Evolutionary conservation across 1,140 invertebrate species (phyloP).

Genomic region (Neocloeon triangulifer): DNA sequence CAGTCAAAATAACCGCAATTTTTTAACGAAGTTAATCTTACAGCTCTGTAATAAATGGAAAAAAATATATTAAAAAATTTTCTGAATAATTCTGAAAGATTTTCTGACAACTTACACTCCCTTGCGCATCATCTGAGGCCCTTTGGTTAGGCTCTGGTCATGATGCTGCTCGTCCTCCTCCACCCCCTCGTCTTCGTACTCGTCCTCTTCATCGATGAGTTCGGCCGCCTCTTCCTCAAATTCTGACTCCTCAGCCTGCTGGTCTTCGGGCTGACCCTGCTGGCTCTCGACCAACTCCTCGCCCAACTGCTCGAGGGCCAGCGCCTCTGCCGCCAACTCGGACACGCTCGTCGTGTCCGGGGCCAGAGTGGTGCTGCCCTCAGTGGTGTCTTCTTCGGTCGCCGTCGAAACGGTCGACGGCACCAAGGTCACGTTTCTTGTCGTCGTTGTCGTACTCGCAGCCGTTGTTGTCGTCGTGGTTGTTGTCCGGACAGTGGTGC

Average conservation of each 20-base stretch:
- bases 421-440: too few species aligned
- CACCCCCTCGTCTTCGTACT: conserved; percentile 5
- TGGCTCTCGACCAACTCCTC: conserved; percentile 3
- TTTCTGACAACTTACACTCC: too few species aligned
- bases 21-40: too few species aligned
- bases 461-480: too few species aligned
- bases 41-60: too few species aligned
- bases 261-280: conserved; percentile 4
- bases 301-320: conserved; percentile 1
- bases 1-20: too few species aligned
- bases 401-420: not conserved
- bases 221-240: not conserved
- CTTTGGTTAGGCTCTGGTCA: conserved; percentile 1
- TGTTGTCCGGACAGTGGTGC: conserved; percentile 5
- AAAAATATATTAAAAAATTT: too few species aligned
- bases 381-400: not conserved
- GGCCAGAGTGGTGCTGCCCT: not conserved
- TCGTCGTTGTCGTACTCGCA: conserved; percentile 1
- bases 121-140: not conserved
- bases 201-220: conserved; percentile 3
- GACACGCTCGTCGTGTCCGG: not conserved
- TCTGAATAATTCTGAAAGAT: too few species aligned
- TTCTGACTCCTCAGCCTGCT: conserved; percentile 2
- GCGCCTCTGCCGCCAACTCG: not conserved
- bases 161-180: conserved; percentile 7